phyloP scores from a whole-genome alignment of 2,797 vertebrate genomes.

The Trichosurus vulpecula region DNA sequence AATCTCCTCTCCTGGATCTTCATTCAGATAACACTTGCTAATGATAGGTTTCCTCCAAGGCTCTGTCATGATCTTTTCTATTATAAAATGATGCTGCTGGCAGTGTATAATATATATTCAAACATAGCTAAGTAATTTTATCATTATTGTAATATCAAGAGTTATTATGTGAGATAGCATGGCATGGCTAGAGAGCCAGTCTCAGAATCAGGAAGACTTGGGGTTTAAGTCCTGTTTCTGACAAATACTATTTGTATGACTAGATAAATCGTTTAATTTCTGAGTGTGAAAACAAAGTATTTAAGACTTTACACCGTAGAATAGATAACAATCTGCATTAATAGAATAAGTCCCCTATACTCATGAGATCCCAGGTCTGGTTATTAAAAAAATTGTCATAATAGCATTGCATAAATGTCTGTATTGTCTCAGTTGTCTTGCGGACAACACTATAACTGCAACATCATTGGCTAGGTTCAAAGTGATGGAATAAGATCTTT shows the following conservation, averaged over 20 bases:
- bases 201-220: not conserved
- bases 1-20: too few species aligned
- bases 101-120: not conserved
- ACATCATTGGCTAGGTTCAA: not conserved
- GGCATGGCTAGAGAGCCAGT: not conserved
- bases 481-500: not conserved
- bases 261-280: not conserved
- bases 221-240: not conserved
- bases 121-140: not conserved
- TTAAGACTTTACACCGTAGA: not conserved
- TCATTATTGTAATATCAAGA: not conserved
- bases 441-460: not conserved
- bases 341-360: not conserved
- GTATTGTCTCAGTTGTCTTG: not conserved
- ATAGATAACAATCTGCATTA: not conserved
- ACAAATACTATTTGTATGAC: not conserved
- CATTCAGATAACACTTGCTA: too few species aligned
- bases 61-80: not conserved
- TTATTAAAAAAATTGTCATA: not conserved
- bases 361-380: not conserved
- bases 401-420: not conserved
- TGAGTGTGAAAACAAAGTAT: not conserved
- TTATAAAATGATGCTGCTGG: not conserved
- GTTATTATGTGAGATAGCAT: not conserved
- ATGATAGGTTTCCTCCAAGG: too few species aligned